Conservation (phyloP, 2,888 invertebrate species). For the Autographa gamma region DNA sequence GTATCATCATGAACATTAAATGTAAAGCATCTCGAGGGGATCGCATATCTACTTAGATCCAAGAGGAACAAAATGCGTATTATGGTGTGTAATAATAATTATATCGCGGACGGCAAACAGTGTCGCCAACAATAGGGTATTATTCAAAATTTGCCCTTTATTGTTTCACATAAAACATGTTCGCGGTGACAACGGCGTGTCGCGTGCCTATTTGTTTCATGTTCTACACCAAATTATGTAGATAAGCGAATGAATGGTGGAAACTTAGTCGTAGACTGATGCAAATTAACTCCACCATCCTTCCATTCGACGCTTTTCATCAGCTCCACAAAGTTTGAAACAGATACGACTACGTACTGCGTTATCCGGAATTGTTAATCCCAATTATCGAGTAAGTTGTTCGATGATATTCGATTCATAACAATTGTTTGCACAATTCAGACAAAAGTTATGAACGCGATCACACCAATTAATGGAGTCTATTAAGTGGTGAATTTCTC, state of each 20-base stretch:
- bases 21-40: constrained; percentile 41
- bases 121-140: constrained; percentile 78
- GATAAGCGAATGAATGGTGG: constrained; percentile 85
- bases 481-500: constrained; percentile 49
- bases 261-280: constrained; percentile 83
- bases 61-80: constrained; percentile 58
- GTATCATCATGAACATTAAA: constrained; percentile 11
- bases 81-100: constrained; percentile 68
- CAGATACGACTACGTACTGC: constrained; percentile 69
- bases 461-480: constrained; percentile 56
- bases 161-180: constrained; percentile 84
- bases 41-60: constrained; percentile 48
- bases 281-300: constrained; percentile 83
- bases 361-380: constrained; percentile 67
- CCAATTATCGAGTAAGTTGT: constrained; percentile 69
- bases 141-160: constrained; percentile 85
- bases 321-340: constrained; percentile 77
- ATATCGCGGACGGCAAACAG: constrained; percentile 77
- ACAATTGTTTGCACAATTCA: constrained; percentile 35
- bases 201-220: constrained; percentile 83
- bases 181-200: constrained; percentile 79
- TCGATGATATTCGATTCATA: constrained; percentile 39
- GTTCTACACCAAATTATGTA: constrained; percentile 85
- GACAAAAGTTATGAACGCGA: constrained; percentile 51
- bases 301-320: constrained; percentile 80